Conservation (phyloP, 2,113 vertebrate genomes). For the Chunga burmeisteri region DNA sequence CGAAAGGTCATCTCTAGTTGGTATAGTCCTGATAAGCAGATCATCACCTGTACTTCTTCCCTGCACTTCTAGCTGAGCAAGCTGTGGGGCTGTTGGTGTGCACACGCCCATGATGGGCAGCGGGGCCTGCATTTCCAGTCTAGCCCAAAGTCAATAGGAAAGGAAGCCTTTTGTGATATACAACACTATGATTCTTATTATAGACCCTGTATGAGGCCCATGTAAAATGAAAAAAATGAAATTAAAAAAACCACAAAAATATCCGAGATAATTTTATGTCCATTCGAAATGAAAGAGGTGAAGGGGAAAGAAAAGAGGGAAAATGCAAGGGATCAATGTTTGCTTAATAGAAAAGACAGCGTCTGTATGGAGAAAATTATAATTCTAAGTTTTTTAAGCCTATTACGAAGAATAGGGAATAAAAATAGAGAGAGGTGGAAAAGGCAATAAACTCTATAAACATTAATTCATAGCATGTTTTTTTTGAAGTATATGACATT, state of each 20-base stretch:
- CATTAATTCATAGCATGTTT: slow-evolving; percentile 66
- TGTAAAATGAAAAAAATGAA: slow-evolving; percentile 4
- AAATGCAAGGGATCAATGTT: slow-evolving; percentile 17
- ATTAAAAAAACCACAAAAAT: no score
- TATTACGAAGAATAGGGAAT: slow-evolving; percentile 7
- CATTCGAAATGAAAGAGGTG: neutral
- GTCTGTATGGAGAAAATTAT: slow-evolving; percentile 56
- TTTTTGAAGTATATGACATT: slow-evolving; percentile 55
- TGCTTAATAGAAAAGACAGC: slow-evolving; percentile 61
- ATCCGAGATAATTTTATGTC: neutral
- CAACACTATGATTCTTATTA: neutral
- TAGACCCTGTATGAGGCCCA: neutral
- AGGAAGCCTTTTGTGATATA: neutral
- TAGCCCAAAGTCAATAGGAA: neutral
- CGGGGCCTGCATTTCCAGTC: neutral
- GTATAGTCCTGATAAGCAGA: neutral
- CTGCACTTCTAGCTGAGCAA: neutral
- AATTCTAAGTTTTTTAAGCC: slow-evolving; percentile 48
- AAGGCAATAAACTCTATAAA: slow-evolving; percentile 69
- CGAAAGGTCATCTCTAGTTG: neutral
- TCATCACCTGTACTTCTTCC: neutral
- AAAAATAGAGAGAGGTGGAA: slow-evolving; percentile 9
- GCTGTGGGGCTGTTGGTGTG: neutral
- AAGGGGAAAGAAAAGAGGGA: neutral
- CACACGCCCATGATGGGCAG: no score